These are phyloP conservation scores for Cichladusa arquata DNA, from an alignment of 2,113 vertebrate genomes.

Conservation along the genomic window DNA sequence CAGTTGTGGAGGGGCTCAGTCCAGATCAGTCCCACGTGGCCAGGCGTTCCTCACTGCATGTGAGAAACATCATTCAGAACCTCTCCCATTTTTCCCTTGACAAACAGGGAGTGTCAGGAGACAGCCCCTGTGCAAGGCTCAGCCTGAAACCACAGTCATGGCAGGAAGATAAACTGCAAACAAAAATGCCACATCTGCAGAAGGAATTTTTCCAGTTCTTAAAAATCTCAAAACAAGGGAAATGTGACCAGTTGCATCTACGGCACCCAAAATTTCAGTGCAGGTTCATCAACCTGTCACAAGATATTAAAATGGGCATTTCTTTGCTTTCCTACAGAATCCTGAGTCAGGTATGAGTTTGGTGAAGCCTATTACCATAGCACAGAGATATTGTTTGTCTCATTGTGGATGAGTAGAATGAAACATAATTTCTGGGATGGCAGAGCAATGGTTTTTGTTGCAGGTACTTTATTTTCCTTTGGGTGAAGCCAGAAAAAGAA, in stretches of 20 bases:
- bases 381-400: not conserved
- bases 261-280: not conserved
- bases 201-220: not conserved
- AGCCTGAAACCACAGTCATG: not conserved
- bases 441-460: not conserved
- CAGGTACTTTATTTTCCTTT: not conserved
- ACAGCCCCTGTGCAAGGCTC: not conserved
- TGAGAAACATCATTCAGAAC: not conserved
- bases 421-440: not conserved
- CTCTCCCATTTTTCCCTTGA: not conserved
- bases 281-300: not conserved
- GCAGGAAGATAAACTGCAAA: not conserved
- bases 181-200: not conserved
- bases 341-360: not conserved
- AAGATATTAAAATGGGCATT: not conserved
- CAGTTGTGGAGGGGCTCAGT: not conserved
- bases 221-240: not conserved
- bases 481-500: not conserved
- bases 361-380: not conserved
- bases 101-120: not conserved
- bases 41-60: not conserved
- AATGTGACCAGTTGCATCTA: not conserved
- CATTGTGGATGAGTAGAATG: not conserved
- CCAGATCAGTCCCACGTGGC: not conserved
- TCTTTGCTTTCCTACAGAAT: not conserved